A percentile compares a stretch with the other conserved stretches of the same genome.
Evolutionary conservation across 2,797 vertebrate genomes (phyloP).

Genomic region (Pangasius mekongensis): DNA sequence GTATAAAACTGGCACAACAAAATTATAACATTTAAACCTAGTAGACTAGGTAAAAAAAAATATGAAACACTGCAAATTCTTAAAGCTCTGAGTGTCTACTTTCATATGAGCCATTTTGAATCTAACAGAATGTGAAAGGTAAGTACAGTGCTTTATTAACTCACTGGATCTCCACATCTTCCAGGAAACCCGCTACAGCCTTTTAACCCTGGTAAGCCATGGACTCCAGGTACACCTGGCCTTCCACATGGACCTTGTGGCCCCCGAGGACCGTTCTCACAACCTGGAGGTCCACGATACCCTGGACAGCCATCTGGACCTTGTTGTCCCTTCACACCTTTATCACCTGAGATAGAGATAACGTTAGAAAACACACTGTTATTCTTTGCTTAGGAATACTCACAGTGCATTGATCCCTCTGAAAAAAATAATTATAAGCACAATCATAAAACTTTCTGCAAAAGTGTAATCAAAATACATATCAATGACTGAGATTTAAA

Average conservation of each 20-base stretch:
- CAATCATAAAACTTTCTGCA: background rate
- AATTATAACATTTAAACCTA: too few relatives aligned
- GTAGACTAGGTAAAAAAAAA: too few relatives aligned
- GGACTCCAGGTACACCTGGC: slow-evolving; percentile 62
- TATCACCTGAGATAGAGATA: slow-evolving; percentile 63
- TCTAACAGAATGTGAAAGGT: background rate
- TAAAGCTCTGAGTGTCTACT: too few relatives aligned
- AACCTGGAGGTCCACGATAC: slow-evolving; percentile 58
- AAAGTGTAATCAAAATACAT: background rate
- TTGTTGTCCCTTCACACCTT: slow-evolving; percentile 59
- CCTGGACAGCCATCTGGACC: slow-evolving; percentile 66
- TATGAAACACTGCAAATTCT: too few relatives aligned
- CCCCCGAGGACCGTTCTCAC: slow-evolving; percentile 60
- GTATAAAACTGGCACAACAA: too few relatives aligned
- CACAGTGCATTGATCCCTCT: background rate
- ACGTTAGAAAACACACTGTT: background rate
- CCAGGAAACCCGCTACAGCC: slow-evolving; percentile 72
- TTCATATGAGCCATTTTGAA: background rate
- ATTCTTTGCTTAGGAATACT: background rate
- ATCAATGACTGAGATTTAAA: background rate
- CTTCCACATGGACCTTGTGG: slow-evolving; percentile 58
- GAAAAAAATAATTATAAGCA: background rate
- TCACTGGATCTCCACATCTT: slow-evolving; percentile 70
- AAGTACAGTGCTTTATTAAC: slow-evolving; percentile 13
- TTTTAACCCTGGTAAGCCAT: slow-evolving; percentile 62